Conservation (phyloP, 2,797 vertebrate species). For the Apogon hyalosoma region DNA sequence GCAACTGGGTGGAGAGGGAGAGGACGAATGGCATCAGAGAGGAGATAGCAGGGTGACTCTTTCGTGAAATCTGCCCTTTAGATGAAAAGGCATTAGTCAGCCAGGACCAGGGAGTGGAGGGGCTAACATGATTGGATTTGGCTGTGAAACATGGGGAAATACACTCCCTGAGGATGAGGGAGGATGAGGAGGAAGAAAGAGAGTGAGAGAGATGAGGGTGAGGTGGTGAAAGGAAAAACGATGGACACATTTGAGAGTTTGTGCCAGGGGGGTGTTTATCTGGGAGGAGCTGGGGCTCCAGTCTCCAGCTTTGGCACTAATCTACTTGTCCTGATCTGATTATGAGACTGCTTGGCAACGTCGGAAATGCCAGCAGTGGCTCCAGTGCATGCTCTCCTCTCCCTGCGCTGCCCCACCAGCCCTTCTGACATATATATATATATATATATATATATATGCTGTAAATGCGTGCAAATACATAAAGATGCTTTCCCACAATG, state of each 20-base stretch:
- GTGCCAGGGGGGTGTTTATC: constrained; percentile 13
- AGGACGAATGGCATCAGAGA: constrained; percentile 31
- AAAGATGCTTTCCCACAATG: too few species aligned
- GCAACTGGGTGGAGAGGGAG: constrained; percentile 1
- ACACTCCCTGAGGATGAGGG: constrained; percentile 29
- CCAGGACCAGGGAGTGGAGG: constrained; percentile 37
- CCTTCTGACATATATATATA: too few species aligned
- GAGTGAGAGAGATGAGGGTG: background rate
- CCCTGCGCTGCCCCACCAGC: too few species aligned
- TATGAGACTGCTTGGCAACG: constrained; percentile 26
- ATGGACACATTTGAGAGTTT: constrained; percentile 3
- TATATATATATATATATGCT: too few species aligned
- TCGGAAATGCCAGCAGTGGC: constrained; percentile 7
- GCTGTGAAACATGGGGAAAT: constrained; percentile 34
- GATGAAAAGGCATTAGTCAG: constrained; percentile 65
- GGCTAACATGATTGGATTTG: constrained; percentile 57
- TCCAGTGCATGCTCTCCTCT: too few species aligned
- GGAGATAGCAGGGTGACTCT: constrained; percentile 34
- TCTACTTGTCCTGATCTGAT: constrained; percentile 56
- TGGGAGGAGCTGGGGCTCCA: constrained; percentile 9
- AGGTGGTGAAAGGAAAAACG: constrained; percentile 6
- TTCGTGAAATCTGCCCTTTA: constrained; percentile 55
- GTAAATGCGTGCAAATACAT: too few species aligned
- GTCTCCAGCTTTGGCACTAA: constrained; percentile 35
- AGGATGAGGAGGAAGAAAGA: too few species aligned